Conservation (phyloP, 2,888 invertebrate genomes). For the Trichacis sp. region DNA sequence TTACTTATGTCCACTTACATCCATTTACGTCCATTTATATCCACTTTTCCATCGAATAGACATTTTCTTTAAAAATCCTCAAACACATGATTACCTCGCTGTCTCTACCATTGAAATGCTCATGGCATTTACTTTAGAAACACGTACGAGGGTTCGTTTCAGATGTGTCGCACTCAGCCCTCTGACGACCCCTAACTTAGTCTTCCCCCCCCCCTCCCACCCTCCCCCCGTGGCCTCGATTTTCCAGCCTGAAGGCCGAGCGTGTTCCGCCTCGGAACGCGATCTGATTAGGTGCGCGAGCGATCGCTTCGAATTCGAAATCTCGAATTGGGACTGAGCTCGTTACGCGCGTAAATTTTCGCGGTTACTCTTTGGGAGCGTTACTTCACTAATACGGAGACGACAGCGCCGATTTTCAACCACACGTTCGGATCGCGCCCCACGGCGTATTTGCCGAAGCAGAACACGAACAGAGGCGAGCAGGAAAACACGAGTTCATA, state of each 20-base stretch:
- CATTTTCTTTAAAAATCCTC: no score
- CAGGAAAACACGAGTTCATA: constrained; percentile 16
- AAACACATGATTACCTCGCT: no score
- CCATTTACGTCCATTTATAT: no score
- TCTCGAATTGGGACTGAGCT: constrained; percentile 54
- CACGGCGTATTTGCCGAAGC: background rate
- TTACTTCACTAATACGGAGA: no score
- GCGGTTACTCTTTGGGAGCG: constrained; percentile 25
- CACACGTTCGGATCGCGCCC: no score
- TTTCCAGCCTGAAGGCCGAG: constrained; percentile 52
- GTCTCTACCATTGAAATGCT: no score
- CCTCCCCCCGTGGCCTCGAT: constrained; percentile 48
- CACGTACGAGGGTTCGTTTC: background rate
- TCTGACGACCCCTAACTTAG: background rate
- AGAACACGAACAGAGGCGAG: background rate
- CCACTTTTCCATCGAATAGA: no score
- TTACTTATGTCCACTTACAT: no score
- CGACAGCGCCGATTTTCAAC: no score
- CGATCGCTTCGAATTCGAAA: constrained; percentile 56
- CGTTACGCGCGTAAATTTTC: constrained; percentile 39
- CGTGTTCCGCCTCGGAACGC: constrained; percentile 60
- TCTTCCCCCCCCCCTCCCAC: no score
- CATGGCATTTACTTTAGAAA: background rate
- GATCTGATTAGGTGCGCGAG: constrained; percentile 58
- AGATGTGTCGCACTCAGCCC: background rate